Evolutionary conservation across 2,113 vertebrate genomes (phyloP), one percentile per base, ranked within the genome.

Genomic region (Fulica atra): DNA sequence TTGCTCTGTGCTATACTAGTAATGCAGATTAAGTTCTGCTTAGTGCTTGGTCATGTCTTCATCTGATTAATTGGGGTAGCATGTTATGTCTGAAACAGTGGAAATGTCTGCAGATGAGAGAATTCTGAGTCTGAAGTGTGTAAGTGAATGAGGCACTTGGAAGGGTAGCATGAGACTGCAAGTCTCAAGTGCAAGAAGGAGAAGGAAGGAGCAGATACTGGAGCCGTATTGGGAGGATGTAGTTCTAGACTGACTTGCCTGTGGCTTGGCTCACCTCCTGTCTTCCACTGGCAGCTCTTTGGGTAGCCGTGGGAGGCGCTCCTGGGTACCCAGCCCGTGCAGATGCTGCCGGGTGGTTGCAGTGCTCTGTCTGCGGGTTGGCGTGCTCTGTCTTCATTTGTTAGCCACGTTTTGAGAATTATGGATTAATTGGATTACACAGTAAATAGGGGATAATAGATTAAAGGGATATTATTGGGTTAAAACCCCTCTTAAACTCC

Each of bases 391-490:
- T 85, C 89, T 53, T 7, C 29, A 13, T 70, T 92, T 54, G 57
- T 89, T 91, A 53, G 20, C 80, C 77, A 46, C 88, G 20, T 73
- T 64, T 81, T 71, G 92, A 90, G 86, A 97, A 94, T 84, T 79
- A 36, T 42, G 86, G 77, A 85, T 97, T 96, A 95, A 96, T 94
- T 93, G 86, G 95, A 95, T 97, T 94, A 88, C 53, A 29, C 0
- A 0, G 64, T 89, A 93, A 97, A 92, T 95, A 93, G 88, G 77
- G 86, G 88, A 95, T 97, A 81, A 91, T 35, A 93, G 92, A 92
- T 96, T 97, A 96, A 89, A 87, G 88, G 77, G 96, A 76, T 96
- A 95, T 96, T 93, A 91, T 84, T 95, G 88, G 92, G 70, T 92
- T 96, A 95, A 95, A 84, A 14, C 48, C 92, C 61, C 90, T 76